Evolutionary conservation across 2,797 vertebrate genomes (phyloP), one percentile per base, ranked within the genome.

Genomic region (Cuculus canorus): DNA sequence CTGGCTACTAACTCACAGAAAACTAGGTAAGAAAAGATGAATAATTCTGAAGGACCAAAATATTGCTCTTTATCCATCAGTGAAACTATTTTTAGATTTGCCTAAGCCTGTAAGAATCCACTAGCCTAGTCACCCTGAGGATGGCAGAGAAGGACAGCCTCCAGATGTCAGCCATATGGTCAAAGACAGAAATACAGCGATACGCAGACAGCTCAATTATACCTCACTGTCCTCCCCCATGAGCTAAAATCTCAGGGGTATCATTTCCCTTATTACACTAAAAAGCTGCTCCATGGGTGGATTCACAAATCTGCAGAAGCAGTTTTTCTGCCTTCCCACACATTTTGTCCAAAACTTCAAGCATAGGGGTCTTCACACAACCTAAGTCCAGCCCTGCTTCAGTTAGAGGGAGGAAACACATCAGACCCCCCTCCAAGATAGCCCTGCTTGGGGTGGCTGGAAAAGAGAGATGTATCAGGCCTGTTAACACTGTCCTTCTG

Each of bases 171-270:
- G 85, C 88, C 88, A 86, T 82, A 89, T 13, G 47, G 85, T 82
- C 52, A 92, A 92, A 94, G 77, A 86, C 89, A 92, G 63, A 86
- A 96, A 95, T 86, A 86, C 92, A 95, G 80, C 18, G 52, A 83
- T 79, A 75, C 4, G 1, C 78, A 84, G 75, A 87, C 86, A 93
- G 78, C 71, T 94, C 88, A 88, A 88, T 95, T 96, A 93, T 60
- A 95, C 83, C 92, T 93, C 68, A 60, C 76, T 73, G 56, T 77
- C 66, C 81, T 82, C 16, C 13, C 60, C 65, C 54, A 61, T 5
- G 15, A 53, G 32, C 71, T 72, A 82, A 95, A 94, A 82, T 73
- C 94, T 77, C 86, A 85, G 64, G 79, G 92, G 88, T 60, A 54
- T 78, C 9, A 78, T 82, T 90, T 86, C 54, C 61, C 35, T 52